Base-by-base conservation (phyloP, 2,113 vertebrate species). In the Cephalopterus ornatus region DNA sequence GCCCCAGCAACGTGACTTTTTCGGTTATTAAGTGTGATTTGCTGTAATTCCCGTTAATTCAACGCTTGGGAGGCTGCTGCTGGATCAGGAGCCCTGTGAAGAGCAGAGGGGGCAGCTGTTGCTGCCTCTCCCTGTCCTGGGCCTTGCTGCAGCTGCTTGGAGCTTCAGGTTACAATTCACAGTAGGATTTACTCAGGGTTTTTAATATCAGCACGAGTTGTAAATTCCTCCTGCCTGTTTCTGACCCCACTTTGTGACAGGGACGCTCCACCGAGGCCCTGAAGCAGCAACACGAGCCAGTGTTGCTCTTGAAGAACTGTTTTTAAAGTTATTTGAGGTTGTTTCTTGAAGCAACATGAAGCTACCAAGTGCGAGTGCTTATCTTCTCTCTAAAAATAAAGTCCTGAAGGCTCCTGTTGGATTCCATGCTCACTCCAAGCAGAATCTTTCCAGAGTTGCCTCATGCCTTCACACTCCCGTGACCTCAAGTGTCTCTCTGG, bases 391-490 rank as follows among this genome's bases (percentile, higher is more conserved):
- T 91, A 41, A 86, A 94, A 92, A 50, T 44, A 76, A 58, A 58
- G 20, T 14, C 19, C 47, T 19, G 44, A 30, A 12, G 8, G 26
- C 59, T 77, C 26, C 8, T 18, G 6, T 23, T 77, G 49, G 15
- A 35, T 65, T n/a, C 58, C 33, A 2, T 23, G 52, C 35, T 72
- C 4, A 1, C 35, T n/a, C 47, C 21, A 12, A 37, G 47, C 11
- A 42, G 32, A 74, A 67, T 8, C 70, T 42, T 53, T 14, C 53
- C 19, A 28, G 91, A 63, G 56, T 32, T 80, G 49, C 85, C 44
- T 39, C 3, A 0, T 59, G 41, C 4, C 41, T 78, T 26, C 20
- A 9, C n/a, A 0, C 33, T 32, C 28, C 0, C 21, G 37, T 55
- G 65, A 56, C 56, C 87, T 70, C 74, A 12, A 16, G 50, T 21